These are phyloP conservation scores for Caiman crocodilus DNA, from an alignment of 2,797 vertebrate species.

Conservation along the genomic window DNA sequence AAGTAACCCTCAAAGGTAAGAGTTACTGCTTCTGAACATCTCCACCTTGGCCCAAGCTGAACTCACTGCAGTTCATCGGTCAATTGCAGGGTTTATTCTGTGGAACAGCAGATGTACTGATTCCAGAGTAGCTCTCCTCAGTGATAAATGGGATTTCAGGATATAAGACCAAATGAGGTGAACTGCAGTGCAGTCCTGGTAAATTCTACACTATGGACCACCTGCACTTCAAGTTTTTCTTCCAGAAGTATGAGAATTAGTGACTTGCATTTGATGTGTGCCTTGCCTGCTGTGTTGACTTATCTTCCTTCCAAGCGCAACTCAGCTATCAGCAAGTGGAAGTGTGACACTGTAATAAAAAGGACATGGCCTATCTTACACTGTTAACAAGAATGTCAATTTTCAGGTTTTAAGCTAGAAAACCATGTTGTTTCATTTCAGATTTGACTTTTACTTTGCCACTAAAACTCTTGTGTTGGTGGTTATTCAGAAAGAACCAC, in stretches of 20 bases:
- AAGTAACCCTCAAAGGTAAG: slow-evolving; percentile 67
- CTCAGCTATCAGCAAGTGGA: neutral
- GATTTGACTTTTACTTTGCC: neutral
- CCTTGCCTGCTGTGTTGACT: neutral
- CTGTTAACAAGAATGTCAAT: neutral
- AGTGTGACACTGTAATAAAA: neutral
- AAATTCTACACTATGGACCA: too few species aligned
- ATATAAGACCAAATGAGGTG: neutral
- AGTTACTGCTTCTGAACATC: neutral
- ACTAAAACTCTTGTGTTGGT: neutral
- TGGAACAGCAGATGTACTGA: neutral
- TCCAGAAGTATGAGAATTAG: neutral
- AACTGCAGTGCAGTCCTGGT: neutral
- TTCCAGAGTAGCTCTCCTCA: neutral
- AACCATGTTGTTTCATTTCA: neutral
- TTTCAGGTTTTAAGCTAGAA: neutral
- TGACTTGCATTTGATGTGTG: neutral
- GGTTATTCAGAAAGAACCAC: neutral
- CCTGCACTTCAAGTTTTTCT: neutral
- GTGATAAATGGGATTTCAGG: neutral
- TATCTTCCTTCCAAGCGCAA: neutral
- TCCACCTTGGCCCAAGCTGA: neutral
- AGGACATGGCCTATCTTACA: neutral
- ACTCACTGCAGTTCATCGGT: neutral
- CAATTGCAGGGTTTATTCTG: neutral